These are phyloP conservation scores for Nerophis ophidion DNA, from an alignment of 2,113 vertebrate genomes.

Conservation along the genomic window DNA sequence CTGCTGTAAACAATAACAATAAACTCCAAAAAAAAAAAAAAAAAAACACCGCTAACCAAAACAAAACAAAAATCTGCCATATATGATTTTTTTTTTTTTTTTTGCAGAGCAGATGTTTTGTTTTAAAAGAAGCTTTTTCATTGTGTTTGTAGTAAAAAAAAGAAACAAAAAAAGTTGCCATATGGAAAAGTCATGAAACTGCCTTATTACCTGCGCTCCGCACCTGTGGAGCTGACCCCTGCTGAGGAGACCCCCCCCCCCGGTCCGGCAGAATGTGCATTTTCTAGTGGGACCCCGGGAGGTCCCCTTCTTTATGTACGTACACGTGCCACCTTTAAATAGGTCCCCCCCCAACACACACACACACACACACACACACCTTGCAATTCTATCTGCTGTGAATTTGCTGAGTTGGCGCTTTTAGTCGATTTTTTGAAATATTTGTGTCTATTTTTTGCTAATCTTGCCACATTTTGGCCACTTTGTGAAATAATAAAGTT, in stretches of 20 bases:
- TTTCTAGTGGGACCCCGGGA: slow-evolving; percentile 65
- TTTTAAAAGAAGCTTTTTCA: slow-evolving; percentile 57
- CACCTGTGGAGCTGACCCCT: slow-evolving; percentile 69
- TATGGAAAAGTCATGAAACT: slow-evolving; percentile 67
- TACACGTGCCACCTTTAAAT: slow-evolving; percentile 22
- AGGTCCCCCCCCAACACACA: no score
- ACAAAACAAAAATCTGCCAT: slow-evolving; percentile 17
- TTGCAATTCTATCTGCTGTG: slow-evolving; percentile 66
- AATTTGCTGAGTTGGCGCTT: slow-evolving; percentile 61
- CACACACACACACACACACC: no score
- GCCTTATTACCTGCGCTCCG: slow-evolving; percentile 70
- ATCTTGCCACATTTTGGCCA: slow-evolving; percentile 62
- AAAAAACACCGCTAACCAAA: slow-evolving; percentile 48
- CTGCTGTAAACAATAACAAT: slow-evolving; percentile 73
- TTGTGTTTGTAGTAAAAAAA: slow-evolving; percentile 39
- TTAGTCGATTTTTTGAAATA: slow-evolving; percentile 59
- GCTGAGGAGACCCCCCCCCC: slow-evolving; percentile 54
- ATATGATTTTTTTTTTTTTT: slow-evolving; percentile 67
- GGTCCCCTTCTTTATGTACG: slow-evolving; percentile 75
- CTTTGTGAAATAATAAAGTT: slow-evolving; percentile 45
- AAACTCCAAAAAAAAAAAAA: slow-evolving; percentile 42
- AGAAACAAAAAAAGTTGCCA: slow-evolving; percentile 62
- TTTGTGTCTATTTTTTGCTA: slow-evolving; percentile 62
- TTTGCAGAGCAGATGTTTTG: slow-evolving; percentile 79
- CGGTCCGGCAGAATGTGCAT: slow-evolving; percentile 68